Evolutionary conservation across 2,113 vertebrate genomes (phyloP).

Genomic region (Myodes glareolus): DNA sequence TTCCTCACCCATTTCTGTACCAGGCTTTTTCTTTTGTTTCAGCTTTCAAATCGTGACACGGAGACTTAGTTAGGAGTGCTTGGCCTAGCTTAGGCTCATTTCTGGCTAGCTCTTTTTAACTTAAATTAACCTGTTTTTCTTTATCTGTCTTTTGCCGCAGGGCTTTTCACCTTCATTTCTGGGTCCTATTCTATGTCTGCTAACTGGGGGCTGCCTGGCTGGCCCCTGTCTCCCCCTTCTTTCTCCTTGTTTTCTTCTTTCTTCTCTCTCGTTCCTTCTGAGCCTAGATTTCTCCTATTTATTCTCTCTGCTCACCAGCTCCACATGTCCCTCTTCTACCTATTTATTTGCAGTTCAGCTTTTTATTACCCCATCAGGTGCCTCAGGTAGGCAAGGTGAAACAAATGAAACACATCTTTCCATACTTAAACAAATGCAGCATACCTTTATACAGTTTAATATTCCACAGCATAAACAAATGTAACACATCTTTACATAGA

Average conservation of each 20-base stretch:
- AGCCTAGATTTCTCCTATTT: too few species aligned
- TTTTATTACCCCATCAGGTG: neutral
- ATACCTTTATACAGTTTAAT: too few species aligned
- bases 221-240: too few species aligned
- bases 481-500: too few species aligned
- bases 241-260: too few species aligned
- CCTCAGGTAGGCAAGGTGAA: neutral
- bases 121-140: neutral
- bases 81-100: neutral
- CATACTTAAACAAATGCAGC: neutral
- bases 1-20: neutral
- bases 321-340: neutral
- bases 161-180: neutral
- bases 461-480: too few species aligned
- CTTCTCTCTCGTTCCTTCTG: too few species aligned
- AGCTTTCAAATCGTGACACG: neutral
- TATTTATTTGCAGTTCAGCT: neutral
- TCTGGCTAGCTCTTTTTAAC: neutral
- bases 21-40: neutral
- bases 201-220: neutral
- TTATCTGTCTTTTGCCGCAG: neutral
- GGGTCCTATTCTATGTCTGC: neutral
- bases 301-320: too few species aligned
- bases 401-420: neutral
- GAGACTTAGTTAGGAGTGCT: neutral